Conservation (phyloP, 2,797 vertebrate genomes). For the Lacerta bilineata region DNA sequence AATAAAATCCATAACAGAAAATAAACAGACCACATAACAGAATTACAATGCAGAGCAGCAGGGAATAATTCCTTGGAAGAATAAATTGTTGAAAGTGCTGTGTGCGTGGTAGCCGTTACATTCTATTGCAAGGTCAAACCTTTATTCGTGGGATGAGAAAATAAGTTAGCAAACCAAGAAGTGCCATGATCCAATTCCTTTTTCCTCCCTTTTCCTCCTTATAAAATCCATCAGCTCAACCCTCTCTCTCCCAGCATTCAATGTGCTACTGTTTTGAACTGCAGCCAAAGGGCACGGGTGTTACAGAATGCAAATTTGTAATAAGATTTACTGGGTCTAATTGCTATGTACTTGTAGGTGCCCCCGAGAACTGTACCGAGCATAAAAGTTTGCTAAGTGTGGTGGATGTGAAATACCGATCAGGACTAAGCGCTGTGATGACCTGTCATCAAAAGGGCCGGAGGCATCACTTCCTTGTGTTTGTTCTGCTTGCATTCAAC, state of each 20-base stretch:
- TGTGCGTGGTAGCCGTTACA: slow-evolving; percentile 7
- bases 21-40: background rate
- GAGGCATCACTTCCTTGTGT: background rate
- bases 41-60: background rate
- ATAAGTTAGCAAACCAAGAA: slow-evolving; percentile 20
- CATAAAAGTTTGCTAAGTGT: slow-evolving; percentile 47
- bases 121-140: slow-evolving; percentile 55
- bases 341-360: slow-evolving; percentile 47
- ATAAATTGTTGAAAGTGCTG: slow-evolving; percentile 45
- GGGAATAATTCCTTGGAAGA: background rate
- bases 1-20: background rate
- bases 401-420: slow-evolving; percentile 43
- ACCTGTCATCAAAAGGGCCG: background rate
- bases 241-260: background rate
- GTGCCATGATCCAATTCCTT: background rate
- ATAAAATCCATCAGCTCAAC: background rate
- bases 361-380: slow-evolving; percentile 33
- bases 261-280: slow-evolving; percentile 21
- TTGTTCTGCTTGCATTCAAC: background rate
- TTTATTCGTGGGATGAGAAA: slow-evolving; percentile 24
- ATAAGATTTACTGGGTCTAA: slow-evolving; percentile 57
- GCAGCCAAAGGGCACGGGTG: slow-evolving; percentile 32
- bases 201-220: background rate
- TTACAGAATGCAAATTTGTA: slow-evolving; percentile 40
- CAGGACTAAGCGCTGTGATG: background rate